Conservation (phyloP, 2,113 vertebrate genomes). For the Rhea pennata region DNA sequence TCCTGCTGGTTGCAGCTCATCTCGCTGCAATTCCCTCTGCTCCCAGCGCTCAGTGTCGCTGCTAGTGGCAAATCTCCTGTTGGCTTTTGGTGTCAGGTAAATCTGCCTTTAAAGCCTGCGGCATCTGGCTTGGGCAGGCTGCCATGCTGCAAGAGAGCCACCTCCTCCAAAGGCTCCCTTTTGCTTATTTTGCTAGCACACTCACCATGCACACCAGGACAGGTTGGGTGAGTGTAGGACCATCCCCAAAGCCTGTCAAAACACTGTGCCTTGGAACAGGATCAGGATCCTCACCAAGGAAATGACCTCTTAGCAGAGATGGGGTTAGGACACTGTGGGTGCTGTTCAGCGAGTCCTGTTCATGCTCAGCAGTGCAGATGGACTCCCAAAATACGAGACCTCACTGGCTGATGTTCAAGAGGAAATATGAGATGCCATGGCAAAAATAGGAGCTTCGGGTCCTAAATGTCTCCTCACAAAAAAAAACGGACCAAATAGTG, state of each 20-base stretch:
- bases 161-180: background rate
- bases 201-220: fast-evolving
- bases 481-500: background rate
- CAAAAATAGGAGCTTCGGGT: too few relatives aligned
- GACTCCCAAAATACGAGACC: background rate
- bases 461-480: background rate
- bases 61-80: background rate
- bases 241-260: background rate
- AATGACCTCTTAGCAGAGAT: background rate
- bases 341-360: background rate
- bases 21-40: background rate
- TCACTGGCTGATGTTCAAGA: background rate
- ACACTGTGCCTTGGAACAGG: background rate
- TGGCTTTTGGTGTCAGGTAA: background rate
- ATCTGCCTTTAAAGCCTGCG: background rate
- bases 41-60: background rate
- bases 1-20: background rate
- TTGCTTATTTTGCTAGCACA: background rate
- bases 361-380: background rate
- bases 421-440: background rate
- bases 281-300: background rate
- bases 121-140: background rate
- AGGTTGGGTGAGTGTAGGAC: background rate
- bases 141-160: background rate
- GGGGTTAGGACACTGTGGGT: background rate